phyloP scores from a whole-genome alignment of 2,888 invertebrate genomes.

The Leptopilina drosophilae region DNA sequence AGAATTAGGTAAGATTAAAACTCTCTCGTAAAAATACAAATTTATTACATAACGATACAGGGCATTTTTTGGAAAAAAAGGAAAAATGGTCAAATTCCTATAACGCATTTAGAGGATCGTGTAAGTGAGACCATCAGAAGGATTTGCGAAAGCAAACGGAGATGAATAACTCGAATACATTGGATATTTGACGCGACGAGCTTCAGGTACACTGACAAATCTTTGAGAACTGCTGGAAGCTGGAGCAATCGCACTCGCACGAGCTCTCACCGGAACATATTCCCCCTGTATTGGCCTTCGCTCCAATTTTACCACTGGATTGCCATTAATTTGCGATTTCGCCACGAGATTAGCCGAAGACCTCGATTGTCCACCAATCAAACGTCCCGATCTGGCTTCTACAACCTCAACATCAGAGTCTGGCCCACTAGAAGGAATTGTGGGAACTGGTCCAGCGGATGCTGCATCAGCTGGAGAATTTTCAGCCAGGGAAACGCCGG shows the following conservation, averaged over 20 bases:
- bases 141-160: conserved; percentile 69
- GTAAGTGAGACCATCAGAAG: conserved; percentile 67
- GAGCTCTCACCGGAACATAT: conserved; percentile 58
- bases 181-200: conserved; percentile 61
- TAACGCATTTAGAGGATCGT: conserved; percentile 45
- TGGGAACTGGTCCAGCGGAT: conserved; percentile 54
- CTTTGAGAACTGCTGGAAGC: conserved; percentile 51
- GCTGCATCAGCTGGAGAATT: background rate
- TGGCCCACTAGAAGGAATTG: conserved; percentile 65
- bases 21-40: too few relatives aligned
- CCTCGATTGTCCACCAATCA: conserved; percentile 45
- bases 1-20: too few relatives aligned
- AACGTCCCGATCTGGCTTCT: conserved; percentile 68
- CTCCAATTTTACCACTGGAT: conserved; percentile 29
- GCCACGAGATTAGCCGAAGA: background rate
- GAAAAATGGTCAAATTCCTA: background rate
- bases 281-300: background rate
- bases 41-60: too few relatives aligned
- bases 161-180: conserved; percentile 67
- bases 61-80: background rate
- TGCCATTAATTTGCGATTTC: background rate
- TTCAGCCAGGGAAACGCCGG: background rate
- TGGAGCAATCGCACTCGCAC: conserved; percentile 54
- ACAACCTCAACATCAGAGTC: conserved; percentile 74
- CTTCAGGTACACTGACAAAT: conserved; percentile 57